These are phyloP conservation scores for Trichonephila inaurata DNA, from an alignment of 1,140 invertebrate genomes.

Conservation along the genomic window DNA sequence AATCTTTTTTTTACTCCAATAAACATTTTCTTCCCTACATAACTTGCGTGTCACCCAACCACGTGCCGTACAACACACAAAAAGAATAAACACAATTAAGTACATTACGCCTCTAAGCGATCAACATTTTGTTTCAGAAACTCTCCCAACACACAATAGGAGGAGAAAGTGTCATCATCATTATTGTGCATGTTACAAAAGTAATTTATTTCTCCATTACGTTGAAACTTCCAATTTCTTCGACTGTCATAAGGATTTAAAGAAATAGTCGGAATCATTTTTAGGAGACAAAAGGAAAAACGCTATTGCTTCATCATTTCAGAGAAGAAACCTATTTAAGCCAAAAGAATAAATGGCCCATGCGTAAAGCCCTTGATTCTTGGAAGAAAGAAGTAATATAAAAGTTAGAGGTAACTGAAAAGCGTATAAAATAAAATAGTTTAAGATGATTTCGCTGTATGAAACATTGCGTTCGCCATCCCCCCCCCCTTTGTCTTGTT, in stretches of 20 bases:
- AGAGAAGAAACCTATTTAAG: constrained; percentile 11
- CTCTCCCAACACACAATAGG: background rate
- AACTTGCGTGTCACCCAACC: background rate
- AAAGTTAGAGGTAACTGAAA: background rate
- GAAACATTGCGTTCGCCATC: background rate
- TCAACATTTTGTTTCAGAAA: constrained; percentile 2
- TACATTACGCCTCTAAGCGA: constrained; percentile 14
- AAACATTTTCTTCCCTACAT: background rate
- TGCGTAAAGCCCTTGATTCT: background rate
- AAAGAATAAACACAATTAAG: constrained; percentile 23
- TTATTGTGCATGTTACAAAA: background rate
- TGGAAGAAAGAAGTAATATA: background rate
- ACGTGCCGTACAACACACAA: background rate
- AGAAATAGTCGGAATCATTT: constrained; percentile 33
- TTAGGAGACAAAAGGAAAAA: background rate
- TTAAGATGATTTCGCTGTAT: background rate
- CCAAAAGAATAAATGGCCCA: constrained; percentile 12
- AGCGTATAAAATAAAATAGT: background rate
- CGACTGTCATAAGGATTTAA: constrained; percentile 32
- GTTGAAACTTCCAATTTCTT: constrained; percentile 19
- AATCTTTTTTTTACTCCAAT: background rate
- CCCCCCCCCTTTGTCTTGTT: background rate
- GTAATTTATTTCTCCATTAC: constrained; percentile 28
- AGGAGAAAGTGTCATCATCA: background rate
- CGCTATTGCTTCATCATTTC: constrained; percentile 5